These are phyloP conservation scores for Papilio dardanus DNA, from an alignment of 1,140 invertebrate species.

Conservation along the genomic window DNA sequence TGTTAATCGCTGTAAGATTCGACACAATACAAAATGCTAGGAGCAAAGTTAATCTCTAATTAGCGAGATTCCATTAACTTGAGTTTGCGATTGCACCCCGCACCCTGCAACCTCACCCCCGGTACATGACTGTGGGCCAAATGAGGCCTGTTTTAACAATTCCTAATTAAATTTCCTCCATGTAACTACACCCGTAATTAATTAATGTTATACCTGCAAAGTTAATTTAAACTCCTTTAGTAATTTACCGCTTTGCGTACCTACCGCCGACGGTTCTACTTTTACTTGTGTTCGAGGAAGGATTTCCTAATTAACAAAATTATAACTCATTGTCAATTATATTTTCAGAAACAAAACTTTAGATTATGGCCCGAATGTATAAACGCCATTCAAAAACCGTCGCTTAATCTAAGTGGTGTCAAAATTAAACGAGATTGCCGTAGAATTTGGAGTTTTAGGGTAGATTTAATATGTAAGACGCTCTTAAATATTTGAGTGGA, in stretches of 20 bases:
- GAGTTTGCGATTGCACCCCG: conserved; percentile 34
- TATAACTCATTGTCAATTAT: background rate
- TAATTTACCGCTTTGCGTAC: background rate
- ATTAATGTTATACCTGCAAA: conserved; percentile 32
- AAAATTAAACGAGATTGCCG: too few relatives aligned
- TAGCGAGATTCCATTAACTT: conserved; percentile 42
- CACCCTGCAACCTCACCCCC: background rate
- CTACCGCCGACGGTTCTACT: background rate
- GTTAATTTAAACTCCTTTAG: conserved; percentile 31
- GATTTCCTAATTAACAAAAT: conserved; percentile 15
- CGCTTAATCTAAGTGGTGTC: too few relatives aligned
- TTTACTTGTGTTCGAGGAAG: background rate
- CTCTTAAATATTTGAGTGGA: too few relatives aligned
- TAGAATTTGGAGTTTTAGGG: too few relatives aligned
- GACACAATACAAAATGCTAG: conserved; percentile 41
- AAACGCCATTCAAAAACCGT: too few relatives aligned
- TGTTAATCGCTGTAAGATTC: conserved; percentile 60
- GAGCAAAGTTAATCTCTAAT: conserved; percentile 47
- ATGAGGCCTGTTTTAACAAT: conserved; percentile 34
- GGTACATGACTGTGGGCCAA: conserved; percentile 26
- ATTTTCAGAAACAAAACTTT: background rate
- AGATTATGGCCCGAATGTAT: too few relatives aligned
- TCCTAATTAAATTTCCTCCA: conserved; percentile 34
- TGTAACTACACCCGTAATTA: conserved; percentile 27
- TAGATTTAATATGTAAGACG: too few relatives aligned